A percentile compares a stretch with the other conserved stretches of the same genome.
These are phyloP conservation scores for Aegypius monachus DNA, from an alignment of 2,113 vertebrate genomes.

Conservation along the genomic window DNA sequence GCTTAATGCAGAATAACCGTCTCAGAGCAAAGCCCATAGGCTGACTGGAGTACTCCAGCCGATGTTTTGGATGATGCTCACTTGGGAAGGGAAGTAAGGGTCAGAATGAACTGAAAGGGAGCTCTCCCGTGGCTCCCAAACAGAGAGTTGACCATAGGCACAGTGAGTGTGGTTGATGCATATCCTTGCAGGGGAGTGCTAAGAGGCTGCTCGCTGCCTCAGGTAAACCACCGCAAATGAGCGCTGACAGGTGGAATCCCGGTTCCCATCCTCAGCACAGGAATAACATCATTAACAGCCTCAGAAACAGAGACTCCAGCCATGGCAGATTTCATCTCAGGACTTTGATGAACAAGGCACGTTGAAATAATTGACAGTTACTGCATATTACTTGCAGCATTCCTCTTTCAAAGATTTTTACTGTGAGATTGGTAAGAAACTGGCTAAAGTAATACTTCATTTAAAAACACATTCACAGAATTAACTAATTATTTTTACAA, in stretches of 20 bases:
- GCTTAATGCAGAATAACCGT: not conserved
- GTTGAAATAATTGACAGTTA: not conserved
- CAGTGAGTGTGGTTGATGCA: not conserved
- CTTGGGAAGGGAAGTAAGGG: not conserved
- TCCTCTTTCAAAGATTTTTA: not conserved
- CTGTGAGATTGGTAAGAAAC: not conserved
- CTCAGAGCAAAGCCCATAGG: not conserved
- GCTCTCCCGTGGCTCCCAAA: not conserved
- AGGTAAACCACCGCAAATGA: not conserved
- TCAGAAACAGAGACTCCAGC: not conserved
- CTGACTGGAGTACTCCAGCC: not conserved
- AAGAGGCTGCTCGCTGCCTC: not conserved
- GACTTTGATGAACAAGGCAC: not conserved
- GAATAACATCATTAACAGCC: not conserved
- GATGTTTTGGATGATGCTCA: not conserved
- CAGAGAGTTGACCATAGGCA: not conserved
- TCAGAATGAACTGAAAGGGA: not conserved
- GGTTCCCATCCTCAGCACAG: not conserved
- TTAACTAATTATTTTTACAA: not conserved
- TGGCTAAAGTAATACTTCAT: not conserved
- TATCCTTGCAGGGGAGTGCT: not conserved
- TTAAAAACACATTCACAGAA: not conserved
- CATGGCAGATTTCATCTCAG: not conserved
- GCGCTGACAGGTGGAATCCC: not conserved
- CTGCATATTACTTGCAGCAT: not conserved